These are phyloP conservation scores for Lepus americanus DNA, from an alignment of 2,113 vertebrate species.

Conservation along the genomic window DNA sequence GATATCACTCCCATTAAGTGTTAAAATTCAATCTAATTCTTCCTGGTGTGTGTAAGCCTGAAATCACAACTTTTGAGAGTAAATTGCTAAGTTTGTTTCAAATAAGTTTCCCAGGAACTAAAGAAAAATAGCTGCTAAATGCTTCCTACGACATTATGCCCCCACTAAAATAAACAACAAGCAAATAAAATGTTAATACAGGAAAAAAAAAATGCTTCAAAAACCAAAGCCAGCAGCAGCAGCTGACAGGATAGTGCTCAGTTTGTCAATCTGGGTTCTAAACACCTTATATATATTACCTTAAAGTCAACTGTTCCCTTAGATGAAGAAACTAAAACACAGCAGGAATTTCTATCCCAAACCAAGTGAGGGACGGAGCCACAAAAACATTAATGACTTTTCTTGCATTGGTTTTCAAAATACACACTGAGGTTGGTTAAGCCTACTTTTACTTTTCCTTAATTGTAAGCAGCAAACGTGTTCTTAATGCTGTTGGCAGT, in stretches of 20 bases:
- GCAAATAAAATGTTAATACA: slow-evolving; percentile 33
- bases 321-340: background rate
- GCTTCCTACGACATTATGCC: background rate
- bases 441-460: background rate
- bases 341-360: background rate
- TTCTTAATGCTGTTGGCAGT: slow-evolving; percentile 10
- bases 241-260: background rate
- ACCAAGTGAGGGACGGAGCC: background rate
- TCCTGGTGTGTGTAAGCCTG: background rate
- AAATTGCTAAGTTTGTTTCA: slow-evolving; percentile 47
- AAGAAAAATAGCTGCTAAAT: slow-evolving; percentile 13
- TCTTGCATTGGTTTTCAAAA: background rate
- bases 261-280: background rate
- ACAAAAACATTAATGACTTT: background rate
- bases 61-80: background rate
- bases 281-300: background rate
- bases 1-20: background rate
- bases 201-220: slow-evolving; percentile 51
- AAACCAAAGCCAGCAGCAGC: background rate
- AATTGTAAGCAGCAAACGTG: background rate
- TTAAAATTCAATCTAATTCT: slow-evolving; percentile 8
- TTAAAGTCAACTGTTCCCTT: background rate
- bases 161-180: slow-evolving; percentile 29
- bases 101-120: background rate
- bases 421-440: background rate